Conservation (phyloP, 2,888 invertebrate species). For the Sphaerophoria rueppellii region DNA sequence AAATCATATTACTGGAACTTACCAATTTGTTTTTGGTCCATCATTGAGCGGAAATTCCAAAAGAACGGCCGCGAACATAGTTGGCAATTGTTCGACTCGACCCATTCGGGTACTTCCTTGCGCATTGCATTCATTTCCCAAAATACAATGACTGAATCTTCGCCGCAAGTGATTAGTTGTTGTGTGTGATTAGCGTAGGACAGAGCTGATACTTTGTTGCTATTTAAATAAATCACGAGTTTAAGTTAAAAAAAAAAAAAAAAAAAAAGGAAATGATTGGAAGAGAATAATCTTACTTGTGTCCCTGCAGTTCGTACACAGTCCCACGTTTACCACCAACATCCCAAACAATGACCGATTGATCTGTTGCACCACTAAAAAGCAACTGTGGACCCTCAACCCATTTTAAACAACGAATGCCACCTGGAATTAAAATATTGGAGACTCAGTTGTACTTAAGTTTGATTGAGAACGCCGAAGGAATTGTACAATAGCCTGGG, state of each 20-base stretch:
- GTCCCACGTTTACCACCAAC: conserved; percentile 98
- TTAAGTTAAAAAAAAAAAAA: neutral
- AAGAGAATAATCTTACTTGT: conserved; percentile 86
- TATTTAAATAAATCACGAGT: conserved; percentile 79
- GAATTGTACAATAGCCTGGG: too few species aligned
- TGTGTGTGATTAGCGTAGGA: conserved; percentile 92
- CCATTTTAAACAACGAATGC: conserved; percentile 94
- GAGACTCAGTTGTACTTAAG: too few species aligned
- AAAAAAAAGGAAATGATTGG: too few species aligned
- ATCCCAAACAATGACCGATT: conserved; percentile 98
- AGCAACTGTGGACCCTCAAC: conserved; percentile 93
- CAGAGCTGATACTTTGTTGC: conserved; percentile 94
- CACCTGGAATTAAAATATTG: conserved; percentile 74
- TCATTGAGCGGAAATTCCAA: conserved; percentile 99
- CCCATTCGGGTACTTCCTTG: conserved; percentile 97
- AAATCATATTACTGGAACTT: conserved; percentile 22
- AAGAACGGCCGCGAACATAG: conserved; percentile 98
- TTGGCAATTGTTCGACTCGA: conserved; percentile 96
- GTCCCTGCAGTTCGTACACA: conserved; percentile 97
- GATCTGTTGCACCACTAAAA: conserved; percentile 98
- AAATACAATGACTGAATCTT: conserved; percentile 94
- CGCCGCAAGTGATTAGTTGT: conserved; percentile 93
- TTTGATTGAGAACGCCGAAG: too few species aligned
- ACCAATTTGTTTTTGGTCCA: conserved; percentile 96
- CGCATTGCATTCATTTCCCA: conserved; percentile 97